Evolutionary conservation across 2,113 vertebrate genomes (phyloP).

Genomic region (Hypocryptadius cinnamomeus): DNA sequence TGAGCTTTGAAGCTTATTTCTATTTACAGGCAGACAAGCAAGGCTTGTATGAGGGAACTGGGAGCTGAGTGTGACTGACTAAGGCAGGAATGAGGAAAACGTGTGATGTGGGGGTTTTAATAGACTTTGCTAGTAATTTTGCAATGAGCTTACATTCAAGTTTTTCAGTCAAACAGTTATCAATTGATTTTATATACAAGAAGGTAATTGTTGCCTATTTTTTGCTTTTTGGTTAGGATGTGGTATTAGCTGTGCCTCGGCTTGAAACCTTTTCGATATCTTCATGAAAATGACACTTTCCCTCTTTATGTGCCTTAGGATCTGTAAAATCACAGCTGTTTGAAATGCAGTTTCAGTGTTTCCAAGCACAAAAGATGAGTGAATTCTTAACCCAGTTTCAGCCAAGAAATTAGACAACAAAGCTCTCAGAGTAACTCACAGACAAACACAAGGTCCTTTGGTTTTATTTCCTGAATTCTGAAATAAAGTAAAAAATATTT

Average conservation of each 20-base stretch:
- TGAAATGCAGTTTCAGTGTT: background rate
- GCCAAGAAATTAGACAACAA: background rate
- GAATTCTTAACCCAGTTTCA: background rate
- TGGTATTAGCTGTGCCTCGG: background rate
- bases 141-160: background rate
- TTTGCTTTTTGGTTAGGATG: background rate
- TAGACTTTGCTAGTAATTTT: background rate
- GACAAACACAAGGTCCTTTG: background rate
- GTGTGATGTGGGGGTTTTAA: background rate
- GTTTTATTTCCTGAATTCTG: background rate
- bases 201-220: background rate
- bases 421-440: background rate
- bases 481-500: background rate
- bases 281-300: background rate
- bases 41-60: background rate
- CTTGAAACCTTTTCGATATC: background rate
- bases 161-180: background rate
- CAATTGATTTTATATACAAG: background rate
- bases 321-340: background rate
- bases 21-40: background rate
- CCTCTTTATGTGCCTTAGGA: background rate
- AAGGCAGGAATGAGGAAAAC: background rate
- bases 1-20: constrained; percentile 26
- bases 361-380: background rate
- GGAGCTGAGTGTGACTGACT: background rate